Evolutionary conservation across 53 echinoderm and acorn worm species (phyloP), one percentile per base, ranked within the genome.

Genomic region (Hippasteria phrygiana): DNA sequence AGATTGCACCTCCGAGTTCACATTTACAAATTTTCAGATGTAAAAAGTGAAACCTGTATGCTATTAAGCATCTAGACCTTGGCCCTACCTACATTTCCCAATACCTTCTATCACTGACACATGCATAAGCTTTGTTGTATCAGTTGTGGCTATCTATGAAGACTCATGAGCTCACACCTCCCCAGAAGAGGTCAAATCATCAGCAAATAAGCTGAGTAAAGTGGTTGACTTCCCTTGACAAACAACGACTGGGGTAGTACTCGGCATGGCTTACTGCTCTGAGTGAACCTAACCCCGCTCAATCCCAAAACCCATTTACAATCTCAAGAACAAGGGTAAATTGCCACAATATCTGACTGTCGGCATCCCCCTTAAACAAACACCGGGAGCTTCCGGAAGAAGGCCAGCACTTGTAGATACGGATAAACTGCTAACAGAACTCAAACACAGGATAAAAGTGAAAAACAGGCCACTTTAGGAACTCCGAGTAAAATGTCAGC

Each of bases 331-430:
- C 26, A 7, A 29, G 78, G 62, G 20, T 78, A 78, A 39, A 62
- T 55, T 39, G 78, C 62, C 78, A 78, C 56, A 78, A 41, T 78
- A 78, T 78, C 78, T 59, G 37, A 55, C 55, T 78, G 78, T 78
- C 39, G 78, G 78, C 78, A 78, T 7, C 5, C 20, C 62, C 14
- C 78, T 56, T 78, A 56, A 59, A 35, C 78, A 78, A 78, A 78
- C 78, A 78, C 37, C 32, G 42, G 35, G 27, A 45, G 81, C 81
- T 65, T 81, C 64, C 43, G 51, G 56, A 63, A 64, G 64, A 40
- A 43, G 43, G 43, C 50, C 17, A 53, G 76, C 81, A 63, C 81
- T 63, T 56, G 31, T 59, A 35, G 48, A 62, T 29, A 78, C 20
- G 36, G 33, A 59, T 78, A 78, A 78, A 78, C 78, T 37, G 26